phyloP scores from a whole-genome alignment of 2,113 vertebrate genomes.

The Damaliscus lunatus region DNA sequence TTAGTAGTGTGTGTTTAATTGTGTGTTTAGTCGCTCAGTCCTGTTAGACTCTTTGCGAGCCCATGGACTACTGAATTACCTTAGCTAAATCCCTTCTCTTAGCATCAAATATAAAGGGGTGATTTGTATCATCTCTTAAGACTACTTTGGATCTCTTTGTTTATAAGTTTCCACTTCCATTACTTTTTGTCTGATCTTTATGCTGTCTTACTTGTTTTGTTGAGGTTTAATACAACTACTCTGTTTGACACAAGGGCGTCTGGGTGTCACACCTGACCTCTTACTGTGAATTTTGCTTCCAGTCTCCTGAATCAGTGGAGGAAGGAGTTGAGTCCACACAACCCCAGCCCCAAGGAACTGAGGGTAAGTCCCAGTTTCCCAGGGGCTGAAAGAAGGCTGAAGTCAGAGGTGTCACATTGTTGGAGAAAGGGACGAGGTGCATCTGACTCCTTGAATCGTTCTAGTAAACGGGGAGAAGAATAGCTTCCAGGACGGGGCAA shows the following conservation, averaged over 20 bases:
- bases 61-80: neutral
- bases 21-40: neutral
- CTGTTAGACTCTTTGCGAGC: neutral
- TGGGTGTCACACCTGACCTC: neutral
- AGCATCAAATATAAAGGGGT: neutral
- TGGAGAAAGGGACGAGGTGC: neutral
- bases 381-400: neutral
- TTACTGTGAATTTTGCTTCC: conserved; percentile 20
- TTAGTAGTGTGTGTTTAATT: neutral
- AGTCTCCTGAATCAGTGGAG: neutral
- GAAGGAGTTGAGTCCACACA: neutral
- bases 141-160: neutral
- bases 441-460: neutral
- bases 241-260: neutral
- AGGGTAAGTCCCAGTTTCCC: neutral
- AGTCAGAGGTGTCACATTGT: neutral
- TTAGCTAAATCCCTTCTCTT: neutral
- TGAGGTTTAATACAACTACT: neutral
- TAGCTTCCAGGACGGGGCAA: neutral
- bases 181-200: conserved; percentile 22
- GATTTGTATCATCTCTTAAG: neutral
- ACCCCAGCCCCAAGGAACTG: neutral
- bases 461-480: neutral
- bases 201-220: neutral
- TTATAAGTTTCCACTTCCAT: neutral